These are phyloP conservation scores for Drosophila conformis DNA, from an alignment of 2,888 invertebrate species.

Conservation along the genomic window DNA sequence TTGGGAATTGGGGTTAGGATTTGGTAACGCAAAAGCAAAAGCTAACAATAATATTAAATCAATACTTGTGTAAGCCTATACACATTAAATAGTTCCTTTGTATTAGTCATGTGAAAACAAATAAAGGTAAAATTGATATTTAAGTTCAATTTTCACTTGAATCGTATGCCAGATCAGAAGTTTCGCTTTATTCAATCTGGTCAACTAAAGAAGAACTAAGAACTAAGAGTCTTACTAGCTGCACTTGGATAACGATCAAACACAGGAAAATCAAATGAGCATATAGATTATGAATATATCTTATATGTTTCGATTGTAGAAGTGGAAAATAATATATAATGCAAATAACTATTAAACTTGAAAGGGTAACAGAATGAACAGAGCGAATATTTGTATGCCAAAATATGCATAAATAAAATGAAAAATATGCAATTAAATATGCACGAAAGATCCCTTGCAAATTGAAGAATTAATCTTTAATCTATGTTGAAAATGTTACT, in stretches of 20 bases:
- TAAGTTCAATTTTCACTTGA: not conserved
- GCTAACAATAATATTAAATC: constrained; percentile 6
- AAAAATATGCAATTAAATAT: not conserved
- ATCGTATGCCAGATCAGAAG: not conserved
- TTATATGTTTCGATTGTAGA: not conserved
- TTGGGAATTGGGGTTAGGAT: constrained; percentile 7
- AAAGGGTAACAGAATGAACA: not conserved
- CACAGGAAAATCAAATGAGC: not conserved
- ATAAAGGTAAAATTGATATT: not conserved
- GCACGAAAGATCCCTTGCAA: not conserved
- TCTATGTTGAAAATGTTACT: not conserved
- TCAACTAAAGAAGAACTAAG: not conserved
- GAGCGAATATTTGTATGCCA: not conserved
- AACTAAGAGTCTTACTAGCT: not conserved
- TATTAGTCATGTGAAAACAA: not conserved
- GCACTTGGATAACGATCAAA: not conserved
- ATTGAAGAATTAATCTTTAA: not conserved
- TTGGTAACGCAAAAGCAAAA: constrained; percentile 14
- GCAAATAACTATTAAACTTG: not conserved
- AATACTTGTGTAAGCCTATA: constrained; percentile 5
- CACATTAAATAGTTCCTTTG: not conserved
- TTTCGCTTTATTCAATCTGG: not conserved
- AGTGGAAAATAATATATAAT: not conserved
- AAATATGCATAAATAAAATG: not conserved
- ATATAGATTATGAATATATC: not conserved